phyloP scores from a whole-genome alignment of 2,113 vertebrate genomes.

The Gambusia holbrooki region DNA sequence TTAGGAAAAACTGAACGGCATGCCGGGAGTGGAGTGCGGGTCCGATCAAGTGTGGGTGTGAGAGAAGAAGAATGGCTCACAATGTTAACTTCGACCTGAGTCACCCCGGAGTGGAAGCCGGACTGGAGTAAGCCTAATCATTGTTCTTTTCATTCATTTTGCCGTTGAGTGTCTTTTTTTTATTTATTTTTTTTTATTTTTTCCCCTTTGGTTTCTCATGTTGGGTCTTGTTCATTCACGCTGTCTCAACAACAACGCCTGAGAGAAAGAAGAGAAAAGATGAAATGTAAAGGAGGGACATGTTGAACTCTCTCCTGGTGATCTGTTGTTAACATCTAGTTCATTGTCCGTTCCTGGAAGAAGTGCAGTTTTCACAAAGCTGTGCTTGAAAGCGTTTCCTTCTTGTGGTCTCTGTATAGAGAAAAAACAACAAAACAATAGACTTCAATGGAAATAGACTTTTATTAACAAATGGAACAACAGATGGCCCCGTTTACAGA shows the following conservation, averaged over 20 bases:
- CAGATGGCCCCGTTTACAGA: no score
- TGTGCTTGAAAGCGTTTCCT: constrained; percentile 1
- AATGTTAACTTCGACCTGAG: constrained; percentile 64
- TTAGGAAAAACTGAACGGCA: constrained; percentile 33
- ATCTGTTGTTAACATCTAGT: constrained; percentile 3
- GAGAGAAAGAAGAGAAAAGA: neutral
- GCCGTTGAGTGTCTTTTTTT: neutral
- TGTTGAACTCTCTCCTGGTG: neutral
- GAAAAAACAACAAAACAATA: neutral
- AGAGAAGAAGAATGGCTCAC: constrained; percentile 56
- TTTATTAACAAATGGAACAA: neutral
- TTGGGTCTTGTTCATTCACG: constrained; percentile 1
- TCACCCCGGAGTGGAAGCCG: constrained; percentile 48
- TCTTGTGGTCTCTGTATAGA: constrained; percentile 20
- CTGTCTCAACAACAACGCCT: neutral
- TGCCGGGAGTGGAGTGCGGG: constrained; percentile 53
- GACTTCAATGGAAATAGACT: constrained; percentile 1
- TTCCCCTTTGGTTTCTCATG: constrained; percentile 2
- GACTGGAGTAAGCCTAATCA: constrained; percentile 73
- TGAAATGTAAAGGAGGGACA: neutral
- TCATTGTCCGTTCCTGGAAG: neutral
- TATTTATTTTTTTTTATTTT: neutral
- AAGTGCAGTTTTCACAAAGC: constrained; percentile 7
- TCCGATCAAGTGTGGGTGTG: constrained; percentile 46
- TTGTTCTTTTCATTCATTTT: neutral